Percentiles rank a stretch among this genome's conserved stretches.
These are phyloP conservation scores for Fissipunctia ypsillon DNA, from an alignment of 2,888 invertebrate genomes.

Conservation along the genomic window DNA sequence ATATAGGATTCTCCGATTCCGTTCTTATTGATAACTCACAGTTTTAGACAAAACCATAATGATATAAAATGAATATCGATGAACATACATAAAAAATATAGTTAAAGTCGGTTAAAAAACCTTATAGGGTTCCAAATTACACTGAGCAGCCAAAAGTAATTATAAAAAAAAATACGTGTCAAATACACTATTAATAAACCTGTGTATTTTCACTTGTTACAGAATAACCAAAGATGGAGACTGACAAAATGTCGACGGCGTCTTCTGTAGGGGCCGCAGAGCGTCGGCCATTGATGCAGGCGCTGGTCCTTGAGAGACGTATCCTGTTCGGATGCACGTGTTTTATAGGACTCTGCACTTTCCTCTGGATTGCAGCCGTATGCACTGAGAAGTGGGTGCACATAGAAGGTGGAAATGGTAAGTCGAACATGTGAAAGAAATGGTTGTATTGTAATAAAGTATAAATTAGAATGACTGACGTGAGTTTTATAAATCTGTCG, in stretches of 20 bases:
- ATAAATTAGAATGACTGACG: neutral
- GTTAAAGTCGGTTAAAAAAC: no score
- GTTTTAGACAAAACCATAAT: no score
- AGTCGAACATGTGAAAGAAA: constrained; percentile 56
- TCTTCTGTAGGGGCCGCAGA: constrained; percentile 92
- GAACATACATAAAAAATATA: no score
- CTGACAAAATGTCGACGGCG: constrained; percentile 91
- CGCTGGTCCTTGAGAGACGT: constrained; percentile 93
- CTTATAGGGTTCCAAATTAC: no score
- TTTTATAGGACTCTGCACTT: constrained; percentile 91
- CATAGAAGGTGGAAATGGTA: constrained; percentile 86
- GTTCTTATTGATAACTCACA: no score
- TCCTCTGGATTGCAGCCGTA: constrained; percentile 94
- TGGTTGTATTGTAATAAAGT: neutral
- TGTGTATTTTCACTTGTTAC: constrained; percentile 48
- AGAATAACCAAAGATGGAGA: constrained; percentile 81
- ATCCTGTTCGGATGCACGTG: constrained; percentile 93
- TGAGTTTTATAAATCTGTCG: neutral
- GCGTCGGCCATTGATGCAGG: constrained; percentile 90
- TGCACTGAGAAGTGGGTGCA: constrained; percentile 94
- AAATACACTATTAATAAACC: neutral
- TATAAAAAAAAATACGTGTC: neutral
- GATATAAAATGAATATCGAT: no score
- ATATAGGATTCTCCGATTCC: no score
- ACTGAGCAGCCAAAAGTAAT: no score